Evolutionary conservation across 2,113 vertebrate species (phyloP), one percentile per base, ranked within the genome.

Genomic region (Calonectris borealis): DNA sequence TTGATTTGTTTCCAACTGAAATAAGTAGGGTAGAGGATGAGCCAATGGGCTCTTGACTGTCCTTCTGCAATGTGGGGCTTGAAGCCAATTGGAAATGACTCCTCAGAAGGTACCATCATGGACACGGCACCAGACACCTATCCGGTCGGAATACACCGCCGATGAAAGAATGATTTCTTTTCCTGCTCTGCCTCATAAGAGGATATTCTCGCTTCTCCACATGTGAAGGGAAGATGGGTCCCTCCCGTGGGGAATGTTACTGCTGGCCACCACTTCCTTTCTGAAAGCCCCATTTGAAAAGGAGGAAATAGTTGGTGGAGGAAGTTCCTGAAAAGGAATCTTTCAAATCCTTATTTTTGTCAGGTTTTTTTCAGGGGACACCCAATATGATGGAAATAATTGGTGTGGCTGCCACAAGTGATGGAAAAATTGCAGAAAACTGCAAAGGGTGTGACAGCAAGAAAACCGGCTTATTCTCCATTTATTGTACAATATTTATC

Each of bases 401-500:
- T 96, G 95, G 94, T 88, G 91, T 78, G 93, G 62, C 93, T 96
- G 96, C 85, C 64, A 86, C 73, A 68, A 97, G 90, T 96, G 97
- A 96, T 48, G 85, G 97, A 96, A 98, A 97, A 95, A 94, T 69
- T 93, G 90, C 90, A 97, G 95, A 96, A 97, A 97, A 97, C 88
- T 88, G 96, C 81, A 75, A 86, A 93, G 97, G 93, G 94, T 92
- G 96, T 96, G 92, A 97, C 90, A 96, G 96, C 94, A 96, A 97
- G 93, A 98, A 97, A 96, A 87, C 86, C 3, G 2, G 73, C 79
- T 94, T 94, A 90, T 96, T 97, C 96, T 96, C 96, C 96, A 96
- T 97, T 97, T 96, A 94, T 97, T 96, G 94, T 96, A 96, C 97
- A 97, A 96, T 98, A 98, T 98, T 97, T 98, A 97, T 98, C 97